Conservation (phyloP, 1,140 invertebrate species). For the Rhynchophorus ferrugineus region DNA sequence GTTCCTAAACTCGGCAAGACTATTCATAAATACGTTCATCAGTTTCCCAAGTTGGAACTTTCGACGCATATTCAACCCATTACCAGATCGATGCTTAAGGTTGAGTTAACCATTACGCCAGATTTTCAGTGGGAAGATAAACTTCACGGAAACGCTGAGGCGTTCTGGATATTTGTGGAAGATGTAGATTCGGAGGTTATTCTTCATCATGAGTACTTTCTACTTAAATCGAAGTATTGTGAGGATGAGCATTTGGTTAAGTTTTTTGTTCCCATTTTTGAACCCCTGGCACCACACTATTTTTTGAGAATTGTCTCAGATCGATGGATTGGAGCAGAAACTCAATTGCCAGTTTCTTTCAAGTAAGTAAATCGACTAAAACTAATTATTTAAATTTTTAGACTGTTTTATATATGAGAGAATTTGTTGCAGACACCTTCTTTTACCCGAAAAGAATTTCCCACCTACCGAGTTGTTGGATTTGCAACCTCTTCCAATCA, state of each 20-base stretch:
- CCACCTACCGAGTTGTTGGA: conserved; percentile 98
- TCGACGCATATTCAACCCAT: conserved; percentile 97
- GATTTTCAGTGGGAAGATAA: conserved; percentile 99
- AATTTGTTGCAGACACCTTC: conserved; percentile 65
- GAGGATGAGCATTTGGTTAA: conserved; percentile 94
- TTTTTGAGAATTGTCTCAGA: conserved; percentile 80
- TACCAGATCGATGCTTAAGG: conserved; percentile 85
- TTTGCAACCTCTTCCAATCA: conserved; percentile 89
- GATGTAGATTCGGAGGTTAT: conserved; percentile 96
- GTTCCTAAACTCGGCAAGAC: conserved; percentile 95
- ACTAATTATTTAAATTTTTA: no score
- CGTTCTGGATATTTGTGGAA: conserved; percentile 98
- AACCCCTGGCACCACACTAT: conserved; percentile 96
- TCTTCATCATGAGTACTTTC: conserved; percentile 96
- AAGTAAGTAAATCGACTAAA: conserved; percentile 23
- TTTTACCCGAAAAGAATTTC: conserved; percentile 96
- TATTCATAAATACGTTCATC: conserved; percentile 96
- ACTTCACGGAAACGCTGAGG: conserved; percentile 90
- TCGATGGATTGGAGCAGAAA: conserved; percentile 88
- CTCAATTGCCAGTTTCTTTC: conserved; percentile 95
- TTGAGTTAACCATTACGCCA: conserved; percentile 96
- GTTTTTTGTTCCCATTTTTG: conserved; percentile 98
- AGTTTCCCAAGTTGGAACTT: conserved; percentile 92
- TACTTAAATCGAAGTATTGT: conserved; percentile 91
- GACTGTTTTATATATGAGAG: background rate